Evolutionary conservation across 2,888 invertebrate species (phyloP).

Genomic region (Scaptomyza polygonia): DNA sequence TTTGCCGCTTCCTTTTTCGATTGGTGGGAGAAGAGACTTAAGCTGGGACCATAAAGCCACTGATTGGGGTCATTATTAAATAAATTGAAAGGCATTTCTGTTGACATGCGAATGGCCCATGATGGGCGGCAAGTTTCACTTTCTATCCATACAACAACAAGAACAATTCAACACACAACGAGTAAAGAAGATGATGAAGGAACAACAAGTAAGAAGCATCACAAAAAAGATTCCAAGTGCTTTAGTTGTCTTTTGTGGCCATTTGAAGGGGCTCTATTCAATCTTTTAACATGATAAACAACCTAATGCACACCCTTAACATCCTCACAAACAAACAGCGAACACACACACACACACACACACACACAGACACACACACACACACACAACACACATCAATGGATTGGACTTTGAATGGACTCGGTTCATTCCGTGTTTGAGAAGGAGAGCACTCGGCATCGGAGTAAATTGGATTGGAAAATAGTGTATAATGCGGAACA

Average conservation of each 20-base stretch:
- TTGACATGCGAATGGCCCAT: conserved; percentile 52
- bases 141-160: conserved; percentile 4
- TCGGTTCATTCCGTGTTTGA: neutral
- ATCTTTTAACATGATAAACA: conserved; percentile 74
- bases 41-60: conserved; percentile 51
- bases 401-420: conserved; percentile 21
- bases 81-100: conserved; percentile 65
- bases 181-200: neutral
- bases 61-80: conserved; percentile 65
- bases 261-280: conserved; percentile 50
- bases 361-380: conserved; percentile 7
- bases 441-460: conserved; percentile 16
- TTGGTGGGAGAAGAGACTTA: conserved; percentile 26
- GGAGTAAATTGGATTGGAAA: conserved; percentile 50
- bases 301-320: conserved; percentile 57
- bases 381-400: conserved; percentile 11
- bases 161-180: neutral
- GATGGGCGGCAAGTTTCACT: conserved; percentile 19
- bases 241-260: conserved; percentile 59
- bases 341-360: neutral
- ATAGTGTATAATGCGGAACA: conserved; percentile 32
- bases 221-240: conserved; percentile 43
- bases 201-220: conserved; percentile 14
- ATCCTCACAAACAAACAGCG: neutral
- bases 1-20: neutral